Conservation (phyloP, 2,113 vertebrate species). For the Vombatus ursinus region DNA sequence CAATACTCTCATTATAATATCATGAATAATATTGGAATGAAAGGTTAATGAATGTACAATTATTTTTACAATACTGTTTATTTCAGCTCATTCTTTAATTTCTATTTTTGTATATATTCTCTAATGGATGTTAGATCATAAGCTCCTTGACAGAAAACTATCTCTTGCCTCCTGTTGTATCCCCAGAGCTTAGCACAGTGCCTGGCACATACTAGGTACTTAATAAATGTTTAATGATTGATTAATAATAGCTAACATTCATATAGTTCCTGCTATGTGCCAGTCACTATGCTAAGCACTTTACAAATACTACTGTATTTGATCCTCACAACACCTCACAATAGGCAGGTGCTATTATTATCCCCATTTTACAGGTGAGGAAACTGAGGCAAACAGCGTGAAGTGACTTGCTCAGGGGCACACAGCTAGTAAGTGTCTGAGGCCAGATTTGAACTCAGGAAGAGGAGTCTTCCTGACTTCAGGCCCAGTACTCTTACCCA, state of each 20-base stretch:
- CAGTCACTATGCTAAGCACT: too few relatives aligned
- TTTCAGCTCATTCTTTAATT: conserved; percentile 45
- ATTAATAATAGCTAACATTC: neutral
- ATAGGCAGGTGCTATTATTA: neutral
- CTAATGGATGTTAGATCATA: neutral
- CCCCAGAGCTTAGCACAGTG: neutral
- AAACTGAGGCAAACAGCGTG: neutral
- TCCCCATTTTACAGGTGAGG: neutral
- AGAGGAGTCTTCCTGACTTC: neutral
- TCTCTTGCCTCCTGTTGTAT: neutral
- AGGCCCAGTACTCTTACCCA: neutral
- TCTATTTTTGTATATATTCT: conserved; percentile 46
- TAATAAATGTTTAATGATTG: neutral
- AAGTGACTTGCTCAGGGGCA: neutral
- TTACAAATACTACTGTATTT: neutral
- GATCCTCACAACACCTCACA: neutral
- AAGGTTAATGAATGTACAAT: conserved; percentile 37
- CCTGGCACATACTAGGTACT: neutral
- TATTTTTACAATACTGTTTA: conserved; percentile 42
- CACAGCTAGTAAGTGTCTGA: neutral
- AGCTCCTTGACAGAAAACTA: neutral
- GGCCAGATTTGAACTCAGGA: neutral
- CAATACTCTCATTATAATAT: conserved; percentile 43
- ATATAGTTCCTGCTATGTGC: neutral
- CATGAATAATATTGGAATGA: conserved; percentile 37